Percentiles rank a stretch among this genome's conserved stretches.
These are phyloP conservation scores for Drosophila parthenogenetica DNA, from an alignment of 2,888 invertebrate genomes.

Conservation along the genomic window DNA sequence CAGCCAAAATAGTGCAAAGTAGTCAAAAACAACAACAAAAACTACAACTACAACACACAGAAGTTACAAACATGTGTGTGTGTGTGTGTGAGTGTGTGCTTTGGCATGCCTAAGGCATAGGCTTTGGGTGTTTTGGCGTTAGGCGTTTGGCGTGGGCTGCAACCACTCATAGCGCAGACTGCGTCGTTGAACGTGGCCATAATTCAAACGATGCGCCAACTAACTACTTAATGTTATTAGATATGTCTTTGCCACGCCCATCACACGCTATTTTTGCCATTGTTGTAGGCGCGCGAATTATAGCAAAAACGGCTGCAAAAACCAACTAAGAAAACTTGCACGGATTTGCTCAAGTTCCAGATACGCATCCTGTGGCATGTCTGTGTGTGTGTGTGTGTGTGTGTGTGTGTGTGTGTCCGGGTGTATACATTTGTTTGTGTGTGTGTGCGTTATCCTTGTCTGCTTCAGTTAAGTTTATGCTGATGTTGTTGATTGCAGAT, in stretches of 20 bases:
- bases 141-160: conserved; percentile 19
- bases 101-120: conserved; percentile 13
- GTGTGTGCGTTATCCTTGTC: conserved; percentile 22
- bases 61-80: conserved; percentile 39
- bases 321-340: conserved; percentile 35
- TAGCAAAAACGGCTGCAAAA: conserved; percentile 2
- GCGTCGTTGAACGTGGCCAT: conserved; percentile 70
- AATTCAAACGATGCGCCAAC: conserved; percentile 76
- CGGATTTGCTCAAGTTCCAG: conserved; percentile 27
- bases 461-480: conserved; percentile 58
- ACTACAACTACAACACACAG: conserved; percentile 33
- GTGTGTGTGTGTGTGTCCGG: not conserved
- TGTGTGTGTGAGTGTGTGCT: conserved; percentile 14
- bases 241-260: conserved; percentile 63
- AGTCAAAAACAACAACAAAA: conserved; percentile 39
- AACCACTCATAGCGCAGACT: conserved; percentile 56
- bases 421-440: not conserved
- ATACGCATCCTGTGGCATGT: conserved; percentile 15
- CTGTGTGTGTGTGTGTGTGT: conserved; percentile 11
- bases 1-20: conserved; percentile 53
- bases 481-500: conserved; percentile 73
- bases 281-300: conserved; percentile 27
- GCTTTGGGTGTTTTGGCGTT: not conserved
- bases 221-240: conserved; percentile 79
- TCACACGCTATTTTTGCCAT: conserved; percentile 18